Evolutionary conservation across 2,888 invertebrate species (phyloP), one percentile per base, ranked within the genome.

Genomic region (Hofmannophila pseudospretella): DNA sequence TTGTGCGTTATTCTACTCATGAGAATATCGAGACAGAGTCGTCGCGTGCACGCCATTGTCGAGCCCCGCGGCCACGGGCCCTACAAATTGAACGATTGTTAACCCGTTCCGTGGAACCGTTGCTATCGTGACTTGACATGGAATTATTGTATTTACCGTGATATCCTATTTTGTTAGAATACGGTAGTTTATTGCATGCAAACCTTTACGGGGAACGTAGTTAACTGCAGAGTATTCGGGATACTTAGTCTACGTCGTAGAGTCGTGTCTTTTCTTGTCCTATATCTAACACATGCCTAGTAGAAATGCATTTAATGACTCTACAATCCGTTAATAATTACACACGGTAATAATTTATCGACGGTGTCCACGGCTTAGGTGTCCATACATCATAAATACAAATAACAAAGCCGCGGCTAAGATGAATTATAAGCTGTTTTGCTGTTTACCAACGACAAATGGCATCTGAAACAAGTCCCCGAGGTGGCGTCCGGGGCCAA

Each of bases 11-110:
- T 81, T 80, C 81, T 73, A 76, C 78, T 80, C 77, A 82, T 80
- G 82, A 79, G 82, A 82, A 82, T 79, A 78, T 79, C 64, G 71
- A 60, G 65, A 55, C 54, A 53, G 60, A 61, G 62, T 64, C 62
- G 74, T 82, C 80, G 82, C 81, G 81, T 81, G 84, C 71, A 71
- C 61, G 51, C 75, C 63, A 80, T 82, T 82, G 81, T 81, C 50
- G 59, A 53, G 55, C 58, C 61, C 58, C 59, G 59, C 56, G 56
- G 75, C 77, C 67, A 63, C 67, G 56, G 69, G 70, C 67, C 49
- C 64, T 77, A 85, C 85, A 82, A 84, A 86, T 85, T 85, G 84
- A 82, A 80, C 80, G 78, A 85, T 85, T 85, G 84, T 84, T 80
- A 81, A 73, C 77, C 41, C 67, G 71, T 75, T 66, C 71, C 65